These are phyloP conservation scores for Dasypus novemcinctus DNA, from an alignment of 2,113 vertebrate genomes.

Conservation along the genomic window DNA sequence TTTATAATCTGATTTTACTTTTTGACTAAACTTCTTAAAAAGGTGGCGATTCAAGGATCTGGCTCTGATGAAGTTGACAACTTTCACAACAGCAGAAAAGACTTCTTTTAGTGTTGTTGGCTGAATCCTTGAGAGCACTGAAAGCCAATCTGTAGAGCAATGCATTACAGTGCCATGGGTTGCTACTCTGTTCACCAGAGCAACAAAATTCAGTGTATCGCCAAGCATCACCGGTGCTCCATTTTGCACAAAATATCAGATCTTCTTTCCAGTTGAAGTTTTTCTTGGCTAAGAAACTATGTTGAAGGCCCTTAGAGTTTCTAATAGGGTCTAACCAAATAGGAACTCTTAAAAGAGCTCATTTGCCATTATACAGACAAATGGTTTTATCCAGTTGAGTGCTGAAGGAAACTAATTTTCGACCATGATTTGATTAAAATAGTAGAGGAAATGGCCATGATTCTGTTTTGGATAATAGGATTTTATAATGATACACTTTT, in stretches of 20 bases:
- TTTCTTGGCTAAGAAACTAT: slow-evolving; percentile 58
- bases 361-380: slow-evolving; percentile 13
- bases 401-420: slow-evolving; percentile 27
- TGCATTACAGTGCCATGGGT: not conserved
- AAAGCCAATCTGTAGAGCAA: not conserved
- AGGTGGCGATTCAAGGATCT: not conserved
- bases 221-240: slow-evolving; percentile 48
- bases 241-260: slow-evolving; percentile 54
- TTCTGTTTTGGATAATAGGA: not conserved
- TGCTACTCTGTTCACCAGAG: slow-evolving; percentile 19
- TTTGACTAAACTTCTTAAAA: slow-evolving; percentile 24
- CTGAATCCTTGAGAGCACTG: not conserved
- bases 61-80: not conserved
- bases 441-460: not conserved
- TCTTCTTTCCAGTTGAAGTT: slow-evolving; percentile 41
- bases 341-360: slow-evolving; percentile 28
- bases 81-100: slow-evolving; percentile 27
- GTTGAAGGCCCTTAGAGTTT: slow-evolving; percentile 30
- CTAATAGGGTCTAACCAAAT: slow-evolving; percentile 38
- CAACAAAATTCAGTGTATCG: not conserved
- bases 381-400: slow-evolving; percentile 30
- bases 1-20: not conserved
- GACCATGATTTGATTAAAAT: not conserved
- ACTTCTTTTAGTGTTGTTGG: slow-evolving; percentile 11
- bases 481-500: not conserved